Conservation (phyloP, 2,797 vertebrate genomes). For the Momotus momota region DNA sequence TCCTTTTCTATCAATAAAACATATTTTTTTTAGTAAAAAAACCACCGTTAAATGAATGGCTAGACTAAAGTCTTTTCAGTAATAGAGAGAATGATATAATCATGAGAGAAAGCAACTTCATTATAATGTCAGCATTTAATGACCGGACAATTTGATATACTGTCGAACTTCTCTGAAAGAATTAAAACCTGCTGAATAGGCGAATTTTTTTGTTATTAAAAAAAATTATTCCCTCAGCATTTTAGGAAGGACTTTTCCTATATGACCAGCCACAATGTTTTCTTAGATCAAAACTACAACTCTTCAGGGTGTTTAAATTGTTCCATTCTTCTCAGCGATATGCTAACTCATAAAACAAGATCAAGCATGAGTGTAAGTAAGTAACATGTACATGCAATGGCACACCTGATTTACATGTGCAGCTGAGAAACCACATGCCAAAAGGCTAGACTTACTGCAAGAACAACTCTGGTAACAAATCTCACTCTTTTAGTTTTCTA, state of each 20-base stretch:
- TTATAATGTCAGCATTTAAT: conserved; percentile 24
- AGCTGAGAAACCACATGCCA: not conserved
- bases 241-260: conserved; percentile 1
- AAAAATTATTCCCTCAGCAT: not conserved
- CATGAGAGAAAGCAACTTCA: not conserved
- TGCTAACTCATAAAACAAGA: not conserved
- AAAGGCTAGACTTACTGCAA: not conserved
- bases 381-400: not conserved
- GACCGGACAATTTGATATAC: not conserved
- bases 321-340: not conserved
- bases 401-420: not conserved
- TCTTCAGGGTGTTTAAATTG: not conserved
- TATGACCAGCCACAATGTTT: not conserved
- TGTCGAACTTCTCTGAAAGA: not conserved
- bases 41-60: not conserved
- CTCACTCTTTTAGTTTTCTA: not conserved
- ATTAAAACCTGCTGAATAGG: conserved; percentile 7
- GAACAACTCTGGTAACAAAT: not conserved
- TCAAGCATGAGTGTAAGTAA: not conserved
- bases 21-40: not conserved
- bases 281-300: not conserved
- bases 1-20: conserved; percentile 28
- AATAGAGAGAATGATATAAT: not conserved
- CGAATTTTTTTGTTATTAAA: not conserved
- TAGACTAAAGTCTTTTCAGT: not conserved